Evolutionary conservation across 2,797 vertebrate genomes (phyloP).

Genomic region (Mormyrus proboscirostris): DNA sequence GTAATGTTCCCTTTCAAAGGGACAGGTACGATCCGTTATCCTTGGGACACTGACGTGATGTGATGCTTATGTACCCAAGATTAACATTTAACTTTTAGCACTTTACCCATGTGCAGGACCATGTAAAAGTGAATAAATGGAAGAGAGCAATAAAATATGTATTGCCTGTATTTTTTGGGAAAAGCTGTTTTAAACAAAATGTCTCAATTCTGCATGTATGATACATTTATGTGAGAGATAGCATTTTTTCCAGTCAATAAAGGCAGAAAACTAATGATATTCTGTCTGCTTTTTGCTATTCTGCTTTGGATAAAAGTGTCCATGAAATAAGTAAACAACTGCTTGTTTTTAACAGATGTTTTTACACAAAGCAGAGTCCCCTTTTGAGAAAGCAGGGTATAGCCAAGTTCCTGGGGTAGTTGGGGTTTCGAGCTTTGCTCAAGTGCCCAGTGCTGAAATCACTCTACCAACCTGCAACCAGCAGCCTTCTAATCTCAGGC

Average conservation of each 20-base stretch:
- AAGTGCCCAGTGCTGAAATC: not conserved
- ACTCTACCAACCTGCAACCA: not conserved
- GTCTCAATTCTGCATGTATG: not conserved
- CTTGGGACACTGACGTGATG: not conserved
- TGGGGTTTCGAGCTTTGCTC: not conserved
- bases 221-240: not conserved
- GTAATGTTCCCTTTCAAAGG: not conserved
- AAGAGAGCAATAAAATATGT: conserved; percentile 19
- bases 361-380: not conserved
- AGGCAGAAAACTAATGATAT: not conserved
- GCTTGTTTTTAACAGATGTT: not conserved
- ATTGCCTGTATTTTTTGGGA: not conserved
- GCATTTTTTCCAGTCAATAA: not conserved
- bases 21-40: not conserved
- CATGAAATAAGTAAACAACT: not conserved
- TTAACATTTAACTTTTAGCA: not conserved
- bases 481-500: not conserved
- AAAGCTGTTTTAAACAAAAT: not conserved
- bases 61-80: not conserved
- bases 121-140: not conserved
- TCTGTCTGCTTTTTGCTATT: not conserved
- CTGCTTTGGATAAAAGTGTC: not conserved
- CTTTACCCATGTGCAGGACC: conserved; percentile 14
- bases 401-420: not conserved
- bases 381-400: not conserved